Evolutionary conservation across 30 jellyfish, hydroid and myxozoan genomes (phyloP).

Genomic region (Hydractinia echinata): DNA sequence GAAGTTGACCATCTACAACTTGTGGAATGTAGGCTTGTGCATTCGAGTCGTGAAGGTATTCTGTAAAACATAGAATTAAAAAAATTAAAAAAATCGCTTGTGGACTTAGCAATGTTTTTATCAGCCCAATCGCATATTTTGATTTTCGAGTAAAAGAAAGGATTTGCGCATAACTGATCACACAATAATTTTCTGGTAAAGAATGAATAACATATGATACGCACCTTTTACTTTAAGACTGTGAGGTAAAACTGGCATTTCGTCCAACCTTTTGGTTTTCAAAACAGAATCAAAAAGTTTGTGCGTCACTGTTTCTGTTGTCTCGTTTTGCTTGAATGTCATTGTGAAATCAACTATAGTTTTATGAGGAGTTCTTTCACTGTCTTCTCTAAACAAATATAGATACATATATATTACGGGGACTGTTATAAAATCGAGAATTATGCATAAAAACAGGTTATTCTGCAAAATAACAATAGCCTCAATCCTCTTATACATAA

Average conservation of each 20-base stretch:
- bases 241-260: conserved; percentile 87
- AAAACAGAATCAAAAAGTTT: conserved; percentile 41
- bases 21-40: conserved; percentile 44
- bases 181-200: not conserved
- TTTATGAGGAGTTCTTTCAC: conserved; percentile 27
- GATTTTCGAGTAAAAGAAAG: too few species aligned
- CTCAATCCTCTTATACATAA: too few species aligned
- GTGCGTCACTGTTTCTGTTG: conserved; percentile 34
- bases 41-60: conserved; percentile 18
- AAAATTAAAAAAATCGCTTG: not conserved
- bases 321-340: conserved; percentile 68
- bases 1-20: conserved; percentile 14
- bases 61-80: not conserved
- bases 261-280: conserved; percentile 67
- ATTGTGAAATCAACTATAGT: conserved; percentile 72
- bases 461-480: too few species aligned
- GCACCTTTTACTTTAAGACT: conserved; percentile 78
- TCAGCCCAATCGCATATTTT: too few species aligned
- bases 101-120: too few species aligned
- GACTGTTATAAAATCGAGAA: too few species aligned
- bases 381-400: conserved; percentile 53
- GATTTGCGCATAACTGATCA: too few species aligned
- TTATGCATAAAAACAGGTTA: too few species aligned
- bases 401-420: too few species aligned
- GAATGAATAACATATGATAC: not conserved